Conservation (phyloP, 2,888 invertebrate genomes). For the Mesorhabditis spiculigera region DNA sequence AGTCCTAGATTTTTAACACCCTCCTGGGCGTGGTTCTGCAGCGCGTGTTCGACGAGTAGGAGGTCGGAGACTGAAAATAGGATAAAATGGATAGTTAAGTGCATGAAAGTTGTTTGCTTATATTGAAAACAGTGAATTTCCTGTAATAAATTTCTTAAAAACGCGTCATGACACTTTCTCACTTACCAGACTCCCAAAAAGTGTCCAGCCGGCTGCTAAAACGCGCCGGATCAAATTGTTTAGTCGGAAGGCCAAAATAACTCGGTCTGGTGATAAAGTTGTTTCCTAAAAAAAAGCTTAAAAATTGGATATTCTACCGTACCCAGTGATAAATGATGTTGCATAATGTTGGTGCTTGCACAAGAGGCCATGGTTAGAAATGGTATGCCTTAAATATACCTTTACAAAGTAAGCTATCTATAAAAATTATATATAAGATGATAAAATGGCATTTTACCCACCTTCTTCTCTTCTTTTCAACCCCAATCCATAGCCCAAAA, state of each 20-base stretch:
- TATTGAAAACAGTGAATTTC: too few species aligned
- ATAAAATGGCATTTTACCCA: not conserved
- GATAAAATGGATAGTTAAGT: too few species aligned
- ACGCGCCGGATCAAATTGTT: not conserved
- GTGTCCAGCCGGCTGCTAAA: not conserved
- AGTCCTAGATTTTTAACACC: not conserved
- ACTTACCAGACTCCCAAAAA: not conserved
- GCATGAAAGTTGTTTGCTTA: too few species aligned
- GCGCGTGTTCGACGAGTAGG: not conserved
- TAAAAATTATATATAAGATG: too few species aligned
- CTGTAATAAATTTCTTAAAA: not conserved
- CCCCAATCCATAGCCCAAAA: not conserved
- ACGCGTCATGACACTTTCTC: not conserved
- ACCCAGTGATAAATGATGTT: not conserved
- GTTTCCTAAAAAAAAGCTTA: not conserved
- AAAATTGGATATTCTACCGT: not conserved
- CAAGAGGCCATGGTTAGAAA: not conserved
- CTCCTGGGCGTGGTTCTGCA: not conserved
- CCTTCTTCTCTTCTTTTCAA: constrained; percentile 2
- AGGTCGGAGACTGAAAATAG: not conserved
- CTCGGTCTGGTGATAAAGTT: not conserved
- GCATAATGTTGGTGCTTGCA: not conserved
- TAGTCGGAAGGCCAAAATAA: not conserved
- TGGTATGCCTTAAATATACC: not conserved
- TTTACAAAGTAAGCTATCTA: too few species aligned